phyloP scores from a whole-genome alignment of 2,888 invertebrate genomes.

The Danaus chrysippus region DNA sequence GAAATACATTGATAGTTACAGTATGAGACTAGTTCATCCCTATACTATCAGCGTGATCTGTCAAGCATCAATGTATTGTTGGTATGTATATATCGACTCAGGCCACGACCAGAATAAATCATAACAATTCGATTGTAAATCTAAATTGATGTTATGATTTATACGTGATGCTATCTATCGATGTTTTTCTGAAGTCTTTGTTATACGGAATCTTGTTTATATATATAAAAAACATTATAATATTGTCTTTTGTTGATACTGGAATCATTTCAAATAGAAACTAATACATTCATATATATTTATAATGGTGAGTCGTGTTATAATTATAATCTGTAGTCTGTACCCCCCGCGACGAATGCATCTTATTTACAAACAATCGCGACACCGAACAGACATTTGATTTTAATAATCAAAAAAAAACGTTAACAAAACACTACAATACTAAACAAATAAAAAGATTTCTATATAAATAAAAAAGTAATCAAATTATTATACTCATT shows the following conservation, averaged over 20 bases:
- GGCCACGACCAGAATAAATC: constrained; percentile 50
- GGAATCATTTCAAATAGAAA: too few relatives aligned
- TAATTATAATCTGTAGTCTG: constrained; percentile 5
- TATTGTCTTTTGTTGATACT: too few relatives aligned
- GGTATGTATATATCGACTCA: constrained; percentile 42
- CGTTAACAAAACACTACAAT: constrained; percentile 12
- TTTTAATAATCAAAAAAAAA: constrained; percentile 29
- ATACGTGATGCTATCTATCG: constrained; percentile 25
- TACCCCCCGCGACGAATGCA: constrained; percentile 54
- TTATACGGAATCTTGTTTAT: neutral
- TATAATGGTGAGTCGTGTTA: neutral
- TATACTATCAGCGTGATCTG: constrained; percentile 64
- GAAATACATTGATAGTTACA: neutral
- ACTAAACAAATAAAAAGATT: neutral
- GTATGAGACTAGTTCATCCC: constrained; percentile 13
- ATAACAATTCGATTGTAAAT: constrained; percentile 42
- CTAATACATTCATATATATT: too few relatives aligned
- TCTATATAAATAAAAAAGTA: neutral
- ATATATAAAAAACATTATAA: neutral
- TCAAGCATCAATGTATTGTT: constrained; percentile 69
- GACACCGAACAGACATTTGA: constrained; percentile 39
- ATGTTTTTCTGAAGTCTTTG: constrained; percentile 23
- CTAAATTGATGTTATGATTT: constrained; percentile 34
- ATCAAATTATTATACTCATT: constrained; percentile 8
- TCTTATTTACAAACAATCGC: constrained; percentile 68